phyloP scores from a whole-genome alignment of 2,888 invertebrate species.

The Drosophila anomelani region DNA sequence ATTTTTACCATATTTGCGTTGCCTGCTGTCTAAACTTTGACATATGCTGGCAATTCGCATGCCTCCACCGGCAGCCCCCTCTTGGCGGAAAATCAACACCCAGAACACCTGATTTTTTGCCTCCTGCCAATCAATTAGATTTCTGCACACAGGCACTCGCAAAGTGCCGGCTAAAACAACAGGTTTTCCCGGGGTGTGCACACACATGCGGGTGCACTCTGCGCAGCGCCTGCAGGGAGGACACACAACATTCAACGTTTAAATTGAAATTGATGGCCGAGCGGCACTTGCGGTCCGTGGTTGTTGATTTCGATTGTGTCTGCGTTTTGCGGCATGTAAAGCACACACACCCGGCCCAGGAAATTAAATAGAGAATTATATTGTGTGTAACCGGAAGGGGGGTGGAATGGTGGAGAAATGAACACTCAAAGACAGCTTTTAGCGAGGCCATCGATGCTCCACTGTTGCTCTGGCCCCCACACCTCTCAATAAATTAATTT shows the following conservation, averaged over 20 bases:
- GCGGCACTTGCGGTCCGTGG: conserved; percentile 47
- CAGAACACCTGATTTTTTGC: conserved; percentile 21
- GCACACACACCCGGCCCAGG: conserved; percentile 14
- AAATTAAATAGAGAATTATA: conserved; percentile 66
- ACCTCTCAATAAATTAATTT: conserved; percentile 45
- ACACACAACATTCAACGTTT: conserved; percentile 64
- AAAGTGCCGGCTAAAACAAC: conserved; percentile 53
- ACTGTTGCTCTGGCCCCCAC: conserved; percentile 2
- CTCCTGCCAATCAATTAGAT: conserved; percentile 72
- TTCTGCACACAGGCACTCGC: conserved; percentile 43
- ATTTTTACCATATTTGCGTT: conserved; percentile 76
- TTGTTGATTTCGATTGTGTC: conserved; percentile 28
- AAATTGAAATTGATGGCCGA: conserved; percentile 74
- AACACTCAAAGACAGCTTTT: conserved; percentile 8
- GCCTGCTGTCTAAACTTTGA: conserved; percentile 78
- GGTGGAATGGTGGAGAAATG: conserved; percentile 6
- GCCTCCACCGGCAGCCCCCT: not conserved
- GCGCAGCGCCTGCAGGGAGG: conserved; percentile 49
- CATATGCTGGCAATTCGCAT: conserved; percentile 63
- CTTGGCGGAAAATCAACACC: conserved; percentile 61
- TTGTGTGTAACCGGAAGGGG: conserved; percentile 32
- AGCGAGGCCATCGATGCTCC: conserved; percentile 13
- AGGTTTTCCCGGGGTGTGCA: conserved; percentile 32
- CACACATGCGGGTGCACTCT: conserved; percentile 19
- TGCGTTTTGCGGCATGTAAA: conserved; percentile 34